Percentiles rank a stretch among this genome's conserved stretches.
Evolutionary conservation across 2,797 vertebrate genomes (phyloP).

Genomic region (Trachops cirrhosus): DNA sequence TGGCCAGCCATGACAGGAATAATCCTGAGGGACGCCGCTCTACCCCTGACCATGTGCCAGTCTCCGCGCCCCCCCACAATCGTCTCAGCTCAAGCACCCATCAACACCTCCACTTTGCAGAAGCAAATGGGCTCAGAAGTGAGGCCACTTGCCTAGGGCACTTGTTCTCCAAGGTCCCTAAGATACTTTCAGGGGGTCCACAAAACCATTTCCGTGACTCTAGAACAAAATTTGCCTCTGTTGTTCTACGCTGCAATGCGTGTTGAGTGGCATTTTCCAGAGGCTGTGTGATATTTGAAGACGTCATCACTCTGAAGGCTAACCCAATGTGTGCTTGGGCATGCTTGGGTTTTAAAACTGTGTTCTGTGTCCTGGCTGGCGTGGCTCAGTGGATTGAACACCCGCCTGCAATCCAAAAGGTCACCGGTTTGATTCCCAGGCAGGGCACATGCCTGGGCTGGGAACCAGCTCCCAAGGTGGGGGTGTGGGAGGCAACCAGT

Average conservation of each 20-base stretch:
- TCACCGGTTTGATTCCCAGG: too few relatives aligned
- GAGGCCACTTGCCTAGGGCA: background rate
- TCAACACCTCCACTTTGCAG: background rate
- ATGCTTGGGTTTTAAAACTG: background rate
- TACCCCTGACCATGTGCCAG: background rate
- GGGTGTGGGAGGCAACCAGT: too few relatives aligned
- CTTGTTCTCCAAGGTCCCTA: background rate
- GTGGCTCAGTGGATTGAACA: too few relatives aligned
- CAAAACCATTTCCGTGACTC: background rate
- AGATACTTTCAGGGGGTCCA: background rate
- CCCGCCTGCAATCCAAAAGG: too few relatives aligned
- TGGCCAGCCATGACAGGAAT: background rate
- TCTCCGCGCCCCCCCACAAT: background rate
- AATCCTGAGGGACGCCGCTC: background rate
- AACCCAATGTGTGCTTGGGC: too few relatives aligned
- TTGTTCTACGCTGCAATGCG: background rate
- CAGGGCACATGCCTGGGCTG: too few relatives aligned
- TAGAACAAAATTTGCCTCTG: background rate
- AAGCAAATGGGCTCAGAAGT: background rate
- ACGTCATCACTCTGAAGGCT: rapidly evolving
- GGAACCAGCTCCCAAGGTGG: too few relatives aligned
- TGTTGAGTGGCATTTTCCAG: background rate
- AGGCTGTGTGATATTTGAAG: background rate
- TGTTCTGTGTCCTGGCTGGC: too few relatives aligned
- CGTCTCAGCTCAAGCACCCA: too few relatives aligned